Evolutionary conservation across 2,113 vertebrate genomes (phyloP).

Genomic region (Mesoclemmys tuberculata): DNA sequence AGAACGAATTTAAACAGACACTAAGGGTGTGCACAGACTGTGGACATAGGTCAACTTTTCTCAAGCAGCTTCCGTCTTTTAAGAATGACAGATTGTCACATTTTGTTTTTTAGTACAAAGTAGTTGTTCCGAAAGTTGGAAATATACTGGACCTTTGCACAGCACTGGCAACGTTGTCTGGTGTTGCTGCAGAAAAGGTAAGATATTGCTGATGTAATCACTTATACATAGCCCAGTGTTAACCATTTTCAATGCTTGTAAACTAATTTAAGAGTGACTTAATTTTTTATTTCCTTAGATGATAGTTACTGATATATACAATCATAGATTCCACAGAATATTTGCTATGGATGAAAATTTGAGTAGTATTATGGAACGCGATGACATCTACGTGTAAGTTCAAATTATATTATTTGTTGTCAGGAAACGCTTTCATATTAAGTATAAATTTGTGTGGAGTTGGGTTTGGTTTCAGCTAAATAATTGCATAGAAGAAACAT

Average conservation of each 20-base stretch:
- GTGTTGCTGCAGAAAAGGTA: conserved; percentile 95
- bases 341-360: conserved; percentile 97
- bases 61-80: conserved; percentile 1
- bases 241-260: conserved; percentile 13
- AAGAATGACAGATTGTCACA: conserved; percentile 14
- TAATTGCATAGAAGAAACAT: conserved; percentile 7
- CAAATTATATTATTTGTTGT: neutral
- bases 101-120: conserved; percentile 90
- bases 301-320: conserved; percentile 99
- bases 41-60: neutral
- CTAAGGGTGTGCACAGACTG: neutral
- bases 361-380: conserved; percentile 98
- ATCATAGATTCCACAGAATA: conserved; percentile 98
- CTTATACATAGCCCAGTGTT: neutral
- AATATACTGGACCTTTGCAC: conserved; percentile 96
- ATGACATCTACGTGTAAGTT: conserved; percentile 99
- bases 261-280: conserved; percentile 59
- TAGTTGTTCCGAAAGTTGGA: conserved; percentile 98
- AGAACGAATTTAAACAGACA: accelerated
- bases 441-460: neutral
- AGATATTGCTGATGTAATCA: conserved; percentile 32
- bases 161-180: conserved; percentile 89
- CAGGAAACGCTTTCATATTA: neutral
- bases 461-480: neutral
- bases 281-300: conserved; percentile 76